Base-by-base conservation (phyloP, 2,113 vertebrate genomes). In the Taurulus bubalis region DNA sequence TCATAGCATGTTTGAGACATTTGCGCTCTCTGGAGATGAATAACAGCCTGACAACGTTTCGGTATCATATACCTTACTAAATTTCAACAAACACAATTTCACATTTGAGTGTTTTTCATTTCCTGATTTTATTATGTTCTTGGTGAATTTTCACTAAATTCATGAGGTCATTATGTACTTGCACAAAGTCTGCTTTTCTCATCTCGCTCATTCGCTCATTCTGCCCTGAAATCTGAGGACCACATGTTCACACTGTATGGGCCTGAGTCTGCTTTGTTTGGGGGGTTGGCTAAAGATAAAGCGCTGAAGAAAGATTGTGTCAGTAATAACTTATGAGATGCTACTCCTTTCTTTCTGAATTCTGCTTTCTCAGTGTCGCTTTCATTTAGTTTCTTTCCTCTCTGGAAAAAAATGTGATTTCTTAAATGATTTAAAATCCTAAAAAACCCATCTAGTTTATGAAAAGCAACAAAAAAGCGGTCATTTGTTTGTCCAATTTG, bases 401-500 rank as follows among this genome's bases (percentile, higher is more conserved):
- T 82, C 66, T 69, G 36, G 40, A 42, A 77, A 82, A 63, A 85
- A 83, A 91, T 77, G 89, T 89, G 90, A 91, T 92, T 91, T 91
- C 82, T 87, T 83, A 85, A 90, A 85, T 85, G 80, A 88, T 85
- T 91, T 90, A 79, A 87, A 53, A 85, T 80, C 34, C 88, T 87
- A 58, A 90, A 87, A 89, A 40, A 55, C 74, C 83, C 89, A 78
- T 62, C 62, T 90, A 85, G 90, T 92, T 92, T 86, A 77, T 92
- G 82, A 86, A 87, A 81, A 77, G 80, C 78, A 72, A 74, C n/a
- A 45, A 45, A 45, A 45, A 45, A 45, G 58, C 69, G 62, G 78
- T 91, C 87, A 90, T 91, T 90, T 66, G 80, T 90, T 93, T 91
- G 89, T 91, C 86, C 83, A 75, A 75, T 89, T 89, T 91, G 89